Percentiles rank a stretch among this genome's conserved stretches.
These are phyloP conservation scores for Caenorhabditis sinica DNA, from an alignment of 2,888 invertebrate genomes.

Conservation along the genomic window DNA sequence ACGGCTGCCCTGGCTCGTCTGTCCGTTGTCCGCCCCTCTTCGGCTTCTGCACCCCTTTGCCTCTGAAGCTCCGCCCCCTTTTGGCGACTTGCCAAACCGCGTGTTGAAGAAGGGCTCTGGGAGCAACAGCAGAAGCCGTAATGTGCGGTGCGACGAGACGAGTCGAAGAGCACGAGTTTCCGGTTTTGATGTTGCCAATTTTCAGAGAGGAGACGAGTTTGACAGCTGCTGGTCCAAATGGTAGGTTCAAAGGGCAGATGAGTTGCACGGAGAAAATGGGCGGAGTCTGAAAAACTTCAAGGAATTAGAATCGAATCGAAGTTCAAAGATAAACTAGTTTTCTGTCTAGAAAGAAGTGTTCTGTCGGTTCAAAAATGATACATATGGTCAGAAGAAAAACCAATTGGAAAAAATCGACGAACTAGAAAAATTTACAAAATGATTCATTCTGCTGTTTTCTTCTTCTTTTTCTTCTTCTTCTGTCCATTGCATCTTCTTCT, in stretches of 20 bases:
- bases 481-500: slow-evolving; percentile 1
- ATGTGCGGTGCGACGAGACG: slow-evolving; percentile 46
- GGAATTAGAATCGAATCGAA: background rate
- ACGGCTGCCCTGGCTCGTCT: slow-evolving; percentile 1
- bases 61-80: slow-evolving; percentile 35
- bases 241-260: slow-evolving; percentile 43
- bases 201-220: slow-evolving; percentile 68
- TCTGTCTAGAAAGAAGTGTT: background rate
- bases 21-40: slow-evolving; percentile 16
- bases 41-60: slow-evolving; percentile 31
- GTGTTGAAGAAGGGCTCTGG: slow-evolving; percentile 15
- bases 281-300: background rate
- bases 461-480: slow-evolving; percentile 8
- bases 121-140: slow-evolving; percentile 56
- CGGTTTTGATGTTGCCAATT: slow-evolving; percentile 61
- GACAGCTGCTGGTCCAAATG: slow-evolving; percentile 58
- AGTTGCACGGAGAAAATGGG: background rate
- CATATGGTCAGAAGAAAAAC: slow-evolving; percentile 2
- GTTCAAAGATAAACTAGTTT: background rate
- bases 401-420: background rate
- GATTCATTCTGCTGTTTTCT: slow-evolving; percentile 32
- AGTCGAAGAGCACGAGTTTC: slow-evolving; percentile 51
- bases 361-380: slow-evolving; percentile 2
- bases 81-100: slow-evolving; percentile 53
- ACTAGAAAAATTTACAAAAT: slow-evolving; percentile 28